Evolutionary conservation across 2,888 invertebrate species (phyloP), one percentile per base, ranked within the genome.

Genomic region (Hypena proboscidalis): DNA sequence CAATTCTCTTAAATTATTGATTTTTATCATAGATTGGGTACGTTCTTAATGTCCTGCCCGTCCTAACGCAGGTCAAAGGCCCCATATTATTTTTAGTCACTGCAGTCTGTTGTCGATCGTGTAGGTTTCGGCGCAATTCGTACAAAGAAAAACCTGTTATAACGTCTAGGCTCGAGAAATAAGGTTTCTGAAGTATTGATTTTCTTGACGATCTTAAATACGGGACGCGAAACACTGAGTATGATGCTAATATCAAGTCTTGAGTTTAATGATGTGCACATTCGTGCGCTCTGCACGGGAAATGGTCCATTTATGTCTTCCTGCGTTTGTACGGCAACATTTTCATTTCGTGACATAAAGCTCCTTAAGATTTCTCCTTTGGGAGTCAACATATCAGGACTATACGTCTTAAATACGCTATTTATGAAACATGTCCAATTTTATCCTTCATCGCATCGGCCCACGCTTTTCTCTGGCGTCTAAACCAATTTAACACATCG

Each of bases 401-500:
- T 9, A 9, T 15, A 29, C n/a, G n/a, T n/a, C n/a, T n/a, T n/a
- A n/a, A n/a, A n/a, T n/a, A n/a, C n/a, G n/a, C n/a, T n/a, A n/a
- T n/a, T n/a, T n/a, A n/a, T n/a, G n/a, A n/a, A n/a, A n/a, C n/a
- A n/a, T n/a, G 13, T 11, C 5, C 14, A n/a, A 7, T 14, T 27
- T 5, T 14, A 27, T 14, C 4, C n/a, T 17, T 17, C 3, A 5
- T 17, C 17, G 3, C n/a, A 27, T 1, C 9, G 9, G 15, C 3
- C 1, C 7, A 27, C 14, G 3, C 26, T n/a, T 8, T 13, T 29
- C 9, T 10, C 10, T 14, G 15, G 6, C 43, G 29, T 30, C 3
- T 9, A 30, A 25, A 31, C 26, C 10, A 27, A 33, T 33, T 30
- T 36, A 36, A 41, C 15, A 42, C 33, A 9, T 29, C 15, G 32